A percentile compares a stretch with the other conserved stretches of the same genome.
Conservation (phyloP, 2,888 invertebrate species). For the Zygogramma bicolorata region DNA sequence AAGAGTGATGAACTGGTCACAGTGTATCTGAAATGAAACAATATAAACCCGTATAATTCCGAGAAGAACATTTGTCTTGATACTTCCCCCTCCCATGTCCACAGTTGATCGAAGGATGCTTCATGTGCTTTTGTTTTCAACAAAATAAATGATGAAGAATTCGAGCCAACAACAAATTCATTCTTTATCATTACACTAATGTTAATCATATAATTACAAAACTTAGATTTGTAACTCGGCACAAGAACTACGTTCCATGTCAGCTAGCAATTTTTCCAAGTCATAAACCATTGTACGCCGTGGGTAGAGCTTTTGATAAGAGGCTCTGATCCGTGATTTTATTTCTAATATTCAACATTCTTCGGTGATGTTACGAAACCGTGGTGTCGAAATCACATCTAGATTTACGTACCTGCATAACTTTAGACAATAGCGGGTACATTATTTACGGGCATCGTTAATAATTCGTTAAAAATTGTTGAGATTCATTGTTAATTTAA, state of each 20-base stretch:
- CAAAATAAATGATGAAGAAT: not conserved
- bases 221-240: not conserved
- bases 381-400: constrained; percentile 2
- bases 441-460: not conserved
- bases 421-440: constrained; percentile 10
- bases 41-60: too few relatives aligned
- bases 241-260: not conserved
- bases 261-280: constrained; percentile 25
- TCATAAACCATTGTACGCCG: constrained; percentile 6
- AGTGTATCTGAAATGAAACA: too few relatives aligned
- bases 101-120: too few relatives aligned
- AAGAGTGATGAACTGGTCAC: too few relatives aligned
- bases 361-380: constrained; percentile 22
- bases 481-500: constrained; percentile 26
- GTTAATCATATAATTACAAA: constrained; percentile 1
- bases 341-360: constrained; percentile 26
- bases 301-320: constrained; percentile 29
- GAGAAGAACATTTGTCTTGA: too few relatives aligned
- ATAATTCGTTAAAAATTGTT: constrained; percentile 29
- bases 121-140: too few relatives aligned
- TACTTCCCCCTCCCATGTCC: too few relatives aligned
- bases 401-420: constrained; percentile 10
- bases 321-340: constrained; percentile 12
- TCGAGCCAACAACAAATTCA: not conserved
- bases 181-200: not conserved